These are phyloP conservation scores for Coleophora deauratella DNA, from an alignment of 2,888 invertebrate genomes.

Conservation along the genomic window DNA sequence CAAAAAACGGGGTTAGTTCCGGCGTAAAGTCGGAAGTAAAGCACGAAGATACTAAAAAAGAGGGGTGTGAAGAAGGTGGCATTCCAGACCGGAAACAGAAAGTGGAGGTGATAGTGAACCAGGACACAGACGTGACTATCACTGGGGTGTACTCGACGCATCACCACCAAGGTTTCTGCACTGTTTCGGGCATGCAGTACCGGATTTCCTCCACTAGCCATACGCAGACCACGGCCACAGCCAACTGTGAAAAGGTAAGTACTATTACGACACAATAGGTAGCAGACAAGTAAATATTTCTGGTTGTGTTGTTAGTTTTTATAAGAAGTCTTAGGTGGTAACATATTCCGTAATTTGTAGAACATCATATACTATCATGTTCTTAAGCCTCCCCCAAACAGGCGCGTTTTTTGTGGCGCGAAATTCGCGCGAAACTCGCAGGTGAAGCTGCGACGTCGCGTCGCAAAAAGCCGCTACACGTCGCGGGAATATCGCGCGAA, in stretches of 20 bases:
- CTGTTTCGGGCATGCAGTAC: slow-evolving; percentile 89
- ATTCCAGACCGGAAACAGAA: slow-evolving; percentile 66
- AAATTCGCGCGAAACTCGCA: too few relatives aligned
- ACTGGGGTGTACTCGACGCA: slow-evolving; percentile 90
- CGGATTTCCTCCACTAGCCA: slow-evolving; percentile 90
- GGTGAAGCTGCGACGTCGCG: too few relatives aligned
- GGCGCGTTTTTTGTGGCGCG: too few relatives aligned
- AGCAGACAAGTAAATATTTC: neutral
- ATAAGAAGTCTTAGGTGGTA: too few relatives aligned
- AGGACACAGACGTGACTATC: slow-evolving; percentile 90
- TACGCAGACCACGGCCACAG: slow-evolving; percentile 88
- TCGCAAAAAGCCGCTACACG: too few relatives aligned
- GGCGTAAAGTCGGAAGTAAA: slow-evolving; percentile 72
- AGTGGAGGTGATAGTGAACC: slow-evolving; percentile 87
- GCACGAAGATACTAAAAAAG: slow-evolving; percentile 57
- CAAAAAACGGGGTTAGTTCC: slow-evolving; percentile 68
- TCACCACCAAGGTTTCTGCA: slow-evolving; percentile 89
- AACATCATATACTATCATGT: too few relatives aligned
- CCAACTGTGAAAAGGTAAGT: slow-evolving; percentile 80
- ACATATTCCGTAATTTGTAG: too few relatives aligned
- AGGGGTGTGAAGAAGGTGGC: slow-evolving; percentile 41
- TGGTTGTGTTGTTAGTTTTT: too few relatives aligned
- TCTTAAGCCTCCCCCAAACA: too few relatives aligned
- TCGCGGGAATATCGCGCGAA: too few relatives aligned
- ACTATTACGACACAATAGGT: neutral